Evolutionary conservation across 2,888 invertebrate genomes (phyloP).

Genomic region (Hanleya hanleyi): DNA sequence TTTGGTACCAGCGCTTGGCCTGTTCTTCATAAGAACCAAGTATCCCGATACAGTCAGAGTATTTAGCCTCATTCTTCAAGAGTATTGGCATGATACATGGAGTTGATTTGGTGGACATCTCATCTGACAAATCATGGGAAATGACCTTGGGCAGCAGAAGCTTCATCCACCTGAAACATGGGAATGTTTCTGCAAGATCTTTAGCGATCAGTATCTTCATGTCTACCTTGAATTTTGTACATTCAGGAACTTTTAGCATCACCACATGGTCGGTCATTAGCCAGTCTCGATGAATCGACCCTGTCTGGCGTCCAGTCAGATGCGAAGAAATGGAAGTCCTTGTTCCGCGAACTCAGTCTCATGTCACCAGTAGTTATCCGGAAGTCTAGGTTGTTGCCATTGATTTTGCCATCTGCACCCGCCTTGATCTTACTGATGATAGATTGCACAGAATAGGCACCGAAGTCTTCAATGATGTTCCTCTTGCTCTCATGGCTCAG

Average conservation of each 20-base stretch:
- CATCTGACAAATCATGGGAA: constrained; percentile 9
- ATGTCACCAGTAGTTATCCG: constrained; percentile 31
- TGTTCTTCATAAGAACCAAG: constrained; percentile 8
- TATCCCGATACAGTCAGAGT: constrained; percentile 31
- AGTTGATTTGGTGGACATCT: constrained; percentile 15
- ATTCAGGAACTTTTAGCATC: constrained; percentile 5
- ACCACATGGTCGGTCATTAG: not conserved
- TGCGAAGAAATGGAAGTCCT: constrained; percentile 31
- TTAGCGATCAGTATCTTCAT: constrained; percentile 11
- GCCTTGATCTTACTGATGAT: constrained; percentile 1
- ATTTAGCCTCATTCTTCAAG: constrained; percentile 27
- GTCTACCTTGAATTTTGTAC: not conserved
- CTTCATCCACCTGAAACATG: constrained; percentile 18
- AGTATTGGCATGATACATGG: constrained; percentile 17
- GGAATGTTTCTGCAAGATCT: not conserved
- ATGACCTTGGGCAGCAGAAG: constrained; percentile 16
- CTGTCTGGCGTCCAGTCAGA: constrained; percentile 20
- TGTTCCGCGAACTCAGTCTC: constrained; percentile 22
- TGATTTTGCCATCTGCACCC: constrained; percentile 28
- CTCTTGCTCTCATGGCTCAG: constrained; percentile 9
- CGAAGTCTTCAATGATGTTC: not conserved
- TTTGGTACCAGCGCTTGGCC: constrained; percentile 17
- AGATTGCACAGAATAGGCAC: not conserved
- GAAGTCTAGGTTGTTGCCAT: constrained; percentile 34
- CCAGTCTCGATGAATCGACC: not conserved